Evolutionary conservation across 1,140 invertebrate species (phyloP), one percentile per base, ranked within the genome.

Genomic region (Marisa cornuarietis): DNA sequence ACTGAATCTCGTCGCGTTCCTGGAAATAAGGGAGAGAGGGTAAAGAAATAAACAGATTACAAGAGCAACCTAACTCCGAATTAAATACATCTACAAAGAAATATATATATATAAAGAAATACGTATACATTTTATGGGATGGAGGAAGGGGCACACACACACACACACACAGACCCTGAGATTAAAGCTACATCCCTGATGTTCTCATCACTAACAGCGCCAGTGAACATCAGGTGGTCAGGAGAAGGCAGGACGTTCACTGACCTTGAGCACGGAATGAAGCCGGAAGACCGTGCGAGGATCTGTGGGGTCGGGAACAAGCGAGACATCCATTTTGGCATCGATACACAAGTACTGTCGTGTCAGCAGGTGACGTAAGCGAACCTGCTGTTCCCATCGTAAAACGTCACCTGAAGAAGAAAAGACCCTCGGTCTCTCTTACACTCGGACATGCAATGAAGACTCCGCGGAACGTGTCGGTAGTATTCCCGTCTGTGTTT

Each of bases 251-350:
- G 54, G 9, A 58, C 2, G 31, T 42, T 42, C 54, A 58, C 54
- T 42, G 81, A 90, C 90, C 87, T 89, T 90, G 26, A 91, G 82
- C 8, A 91, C 90, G 26, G 90, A 90, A 79, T 91, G 89, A 11
- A 91, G 81, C 62, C 90, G 82, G 83, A 91, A 91, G 16, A 91
- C 90, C 18, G 90, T 91, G 31, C 89, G 84, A 6, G 90, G 90
- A 80, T 91, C 90, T 52, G 85, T 86, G 1, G 85, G 82, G 74
- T 90, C 89, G 11, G 84, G 81, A 2, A 87, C 86, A 52, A 91
- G 80, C 7, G 86, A 87, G 0, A 91, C 89, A 42, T 89, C 83
- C 76, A 84, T 81, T 73, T 88, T 85, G 71, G 85, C 82, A 75
- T 88, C 85, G 69, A 91, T 87, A 83, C 88, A 89, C 69, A 91